Conservation (phyloP, 2,113 vertebrate genomes). For the Acrocephalus kingi region DNA sequence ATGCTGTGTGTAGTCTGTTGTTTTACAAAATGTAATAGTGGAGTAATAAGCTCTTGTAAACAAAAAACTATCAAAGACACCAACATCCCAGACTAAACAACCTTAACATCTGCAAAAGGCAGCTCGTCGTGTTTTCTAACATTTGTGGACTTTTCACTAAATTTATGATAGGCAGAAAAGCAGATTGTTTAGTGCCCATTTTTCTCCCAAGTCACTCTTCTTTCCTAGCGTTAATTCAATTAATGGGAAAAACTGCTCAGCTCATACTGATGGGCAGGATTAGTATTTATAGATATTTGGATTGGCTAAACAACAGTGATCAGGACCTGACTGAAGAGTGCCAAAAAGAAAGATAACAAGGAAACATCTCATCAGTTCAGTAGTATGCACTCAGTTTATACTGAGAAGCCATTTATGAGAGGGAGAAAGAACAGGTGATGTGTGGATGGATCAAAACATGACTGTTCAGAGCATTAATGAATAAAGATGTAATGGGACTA, state of each 20-base stretch:
- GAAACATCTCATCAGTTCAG: not conserved
- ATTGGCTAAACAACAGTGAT: not conserved
- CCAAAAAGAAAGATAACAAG: not conserved
- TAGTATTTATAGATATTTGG: not conserved
- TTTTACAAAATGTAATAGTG: not conserved
- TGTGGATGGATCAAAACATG: not conserved
- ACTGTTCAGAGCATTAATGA: not conserved
- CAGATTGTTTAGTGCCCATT: not conserved
- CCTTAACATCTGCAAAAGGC: not conserved
- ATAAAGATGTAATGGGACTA: not conserved
- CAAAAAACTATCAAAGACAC: not conserved
- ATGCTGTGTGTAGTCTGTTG: not conserved
- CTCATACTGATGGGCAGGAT: not conserved
- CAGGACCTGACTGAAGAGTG: not conserved
- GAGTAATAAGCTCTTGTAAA: not conserved
- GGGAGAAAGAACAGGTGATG: not conserved
- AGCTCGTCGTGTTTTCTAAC: not conserved
- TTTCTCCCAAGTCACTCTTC: not conserved
- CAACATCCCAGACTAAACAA: not conserved
- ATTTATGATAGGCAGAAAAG: not conserved
- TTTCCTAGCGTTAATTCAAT: not conserved
- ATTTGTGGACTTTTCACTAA: not conserved
- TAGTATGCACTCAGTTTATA: not conserved
- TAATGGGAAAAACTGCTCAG: not conserved
- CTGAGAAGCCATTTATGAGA: not conserved